Base-by-base conservation (phyloP, 2,797 vertebrate genomes). In the Cryptoprocta ferox region DNA sequence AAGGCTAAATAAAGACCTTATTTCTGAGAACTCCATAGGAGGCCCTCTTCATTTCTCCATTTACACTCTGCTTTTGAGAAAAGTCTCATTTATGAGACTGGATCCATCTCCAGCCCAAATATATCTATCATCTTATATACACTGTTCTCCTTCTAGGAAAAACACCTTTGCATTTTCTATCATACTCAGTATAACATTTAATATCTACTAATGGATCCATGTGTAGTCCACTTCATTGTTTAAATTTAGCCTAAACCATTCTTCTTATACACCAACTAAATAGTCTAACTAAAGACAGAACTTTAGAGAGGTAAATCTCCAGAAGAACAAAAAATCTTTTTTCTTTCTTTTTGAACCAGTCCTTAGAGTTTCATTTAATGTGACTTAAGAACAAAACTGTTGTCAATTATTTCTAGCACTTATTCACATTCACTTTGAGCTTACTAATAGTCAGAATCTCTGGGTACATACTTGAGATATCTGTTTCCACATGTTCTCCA, bases 311-410 rank as follows among this genome's bases (percentile, higher is more conserved):
- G 19, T n/a, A 85, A 87, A 78, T 78, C 32, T 71, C 81, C 15
- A 93, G 9, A 91, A 61, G 6, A 92, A 87, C 39, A 88, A 78
- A 84, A 88, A 26, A 24, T 9, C 0, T 42, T 37, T 32, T 71
- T 80, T 71, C n/a, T 85, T 39, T 11, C n/a, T 73, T 39, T 83
- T 87, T 48, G 83, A 80, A 30, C 30, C 37, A 92, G 83, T 70
- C 45, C 32, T 70, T 85, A 32, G 30, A 82, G 30, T 66, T 71
- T 90, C 10, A 94, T 61, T 92, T 73, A 89, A 79, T n/a, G n/a
- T 73, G 18, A 92, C 37, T 81, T 93, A 90, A 90, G 35, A 96
- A 63, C n/a, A 84, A 79, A 37, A 68, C 6, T 91, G 39, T 35
- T 85, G 45, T 39, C 35, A n/a, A 37, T 71, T 66, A 80, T 70